These are phyloP conservation scores for Lordiphosa fenestrarum DNA, from an alignment of 2,888 invertebrate species.

Conservation along the genomic window DNA sequence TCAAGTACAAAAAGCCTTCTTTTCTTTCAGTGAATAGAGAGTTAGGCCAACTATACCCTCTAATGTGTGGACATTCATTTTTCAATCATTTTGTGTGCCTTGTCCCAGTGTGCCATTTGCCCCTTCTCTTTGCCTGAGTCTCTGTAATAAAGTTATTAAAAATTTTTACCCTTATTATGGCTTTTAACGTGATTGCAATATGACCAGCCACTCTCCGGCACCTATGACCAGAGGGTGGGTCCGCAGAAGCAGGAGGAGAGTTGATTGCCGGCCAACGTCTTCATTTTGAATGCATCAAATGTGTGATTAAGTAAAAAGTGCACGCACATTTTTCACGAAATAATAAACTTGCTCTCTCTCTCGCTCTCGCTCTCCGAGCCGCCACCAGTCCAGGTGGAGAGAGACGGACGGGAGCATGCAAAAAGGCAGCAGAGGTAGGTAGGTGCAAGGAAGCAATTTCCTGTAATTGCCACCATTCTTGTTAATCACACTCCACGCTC, in stretches of 20 bases:
- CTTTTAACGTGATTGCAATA: slow-evolving; percentile 76
- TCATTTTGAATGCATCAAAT: slow-evolving; percentile 71
- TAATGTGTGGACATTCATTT: too few relatives aligned
- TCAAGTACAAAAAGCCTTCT: too few relatives aligned
- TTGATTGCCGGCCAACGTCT: slow-evolving; percentile 58
- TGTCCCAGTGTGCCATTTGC: slow-evolving; percentile 3
- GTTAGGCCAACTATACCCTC: not conserved
- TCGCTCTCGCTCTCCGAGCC: slow-evolving; percentile 1
- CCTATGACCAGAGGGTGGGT: slow-evolving; percentile 14
- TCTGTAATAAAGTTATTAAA: slow-evolving; percentile 74
- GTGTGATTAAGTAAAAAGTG: slow-evolving; percentile 69
- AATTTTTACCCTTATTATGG: slow-evolving; percentile 76
- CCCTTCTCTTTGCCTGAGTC: slow-evolving; percentile 11
- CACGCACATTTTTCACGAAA: slow-evolving; percentile 59
- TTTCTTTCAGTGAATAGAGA: too few relatives aligned
- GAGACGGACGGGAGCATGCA: not conserved
- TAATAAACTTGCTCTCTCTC: slow-evolving; percentile 44
- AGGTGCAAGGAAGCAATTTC: slow-evolving; percentile 79
- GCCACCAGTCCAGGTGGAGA: not conserved
- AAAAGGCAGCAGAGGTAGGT: slow-evolving; percentile 50
- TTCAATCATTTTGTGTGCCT: not conserved
- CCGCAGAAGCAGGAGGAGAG: slow-evolving; percentile 5
- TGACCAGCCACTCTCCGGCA: slow-evolving; percentile 43
- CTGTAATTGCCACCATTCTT: slow-evolving; percentile 78
- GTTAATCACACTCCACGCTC: slow-evolving; percentile 64